Evolutionary conservation across 2,797 vertebrate genomes (phyloP), one percentile per base, ranked within the genome.

Genomic region (Petrocephalus schoutedeni): DNA sequence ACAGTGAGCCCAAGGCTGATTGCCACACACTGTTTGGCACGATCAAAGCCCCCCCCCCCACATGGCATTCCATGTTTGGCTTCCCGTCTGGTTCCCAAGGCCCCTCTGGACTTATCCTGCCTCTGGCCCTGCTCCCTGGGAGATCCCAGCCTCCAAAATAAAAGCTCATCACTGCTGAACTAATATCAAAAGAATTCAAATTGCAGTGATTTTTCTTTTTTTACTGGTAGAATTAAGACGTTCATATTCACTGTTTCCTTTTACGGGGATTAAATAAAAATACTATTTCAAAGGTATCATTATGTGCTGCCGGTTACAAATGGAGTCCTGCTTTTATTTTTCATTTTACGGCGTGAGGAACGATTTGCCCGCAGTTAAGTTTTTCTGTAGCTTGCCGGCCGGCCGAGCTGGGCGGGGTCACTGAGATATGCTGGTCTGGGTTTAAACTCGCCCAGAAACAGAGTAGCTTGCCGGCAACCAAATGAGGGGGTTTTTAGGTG

Each of bases 201-300:
- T 45, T 41, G 36, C 32, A 45, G 32, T 77, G 1, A 77, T 71
- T 77, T 77, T 12, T 54, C 28, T 58, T 58, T 57, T 36, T 77
- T 77, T 77, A 41, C 71, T 77, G 14, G 12, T 77, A 77, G 71
- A 45, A 77, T 77, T 77, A 77, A 77, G 71, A 77, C 36, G 5
- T 77, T 77, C 71, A 77, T 77, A 36, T 77, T 77, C 67, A 16
- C 71, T 77, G 71, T 77, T 77, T 36, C 36, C 71, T 77, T 74
- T 74, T 74, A 74, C 0, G 32, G 67, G 36, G 67, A 41, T 74
- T 77, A 77, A 77, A 77, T 77, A 77, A 77, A 77, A 77, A 77
- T 77, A 45, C 71, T 77, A 41, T 77, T 77, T 77, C 71, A 77
- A 77, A 77, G 32, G 14, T 77, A 45, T 45, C 71, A 77, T 77